Percentiles rank a stretch among this genome's conserved stretches.
Evolutionary conservation across 2,888 invertebrate genomes (phyloP).

Genomic region (Oegoconia quadripuncta): DNA sequence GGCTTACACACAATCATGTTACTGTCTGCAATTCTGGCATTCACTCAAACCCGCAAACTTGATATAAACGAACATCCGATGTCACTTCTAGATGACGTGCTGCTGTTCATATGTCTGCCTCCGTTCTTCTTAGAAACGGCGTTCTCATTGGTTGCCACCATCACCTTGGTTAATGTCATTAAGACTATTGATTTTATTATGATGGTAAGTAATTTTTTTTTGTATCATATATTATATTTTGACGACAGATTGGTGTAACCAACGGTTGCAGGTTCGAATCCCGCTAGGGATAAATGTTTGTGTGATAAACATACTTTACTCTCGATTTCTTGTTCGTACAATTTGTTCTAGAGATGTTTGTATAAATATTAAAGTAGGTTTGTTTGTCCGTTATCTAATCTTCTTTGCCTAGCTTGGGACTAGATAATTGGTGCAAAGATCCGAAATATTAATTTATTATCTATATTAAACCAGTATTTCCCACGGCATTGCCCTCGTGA

Average conservation of each 20-base stretch:
- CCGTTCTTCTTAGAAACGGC: conserved; percentile 85
- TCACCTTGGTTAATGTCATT: conserved; percentile 69
- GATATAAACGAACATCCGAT: conserved; percentile 83
- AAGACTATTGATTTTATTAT: conserved; percentile 73
- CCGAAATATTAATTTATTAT: no score
- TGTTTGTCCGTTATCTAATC: no score
- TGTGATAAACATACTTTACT: background rate
- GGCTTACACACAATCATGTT: conserved; percentile 78
- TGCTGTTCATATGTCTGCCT: conserved; percentile 85
- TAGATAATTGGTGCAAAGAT: no score
- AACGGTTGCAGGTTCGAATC: no score
- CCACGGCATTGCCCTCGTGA: no score
- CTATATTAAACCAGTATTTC: no score
- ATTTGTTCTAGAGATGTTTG: background rate
- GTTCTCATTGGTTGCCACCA: conserved; percentile 83
- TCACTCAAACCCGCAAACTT: conserved; percentile 81
- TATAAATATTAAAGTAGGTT: background rate
- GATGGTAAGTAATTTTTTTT: conserved; percentile 61
- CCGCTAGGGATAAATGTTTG: no score
- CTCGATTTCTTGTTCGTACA: background rate
- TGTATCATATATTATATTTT: background rate
- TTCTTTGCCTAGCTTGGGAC: no score
- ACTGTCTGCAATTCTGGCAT: conserved; percentile 79
- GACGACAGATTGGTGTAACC: no score
- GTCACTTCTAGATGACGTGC: conserved; percentile 83